Percentiles rank a stretch among this genome's conserved stretches.
Conservation (phyloP, 1,140 invertebrate genomes). For the Drosophila mayri region DNA sequence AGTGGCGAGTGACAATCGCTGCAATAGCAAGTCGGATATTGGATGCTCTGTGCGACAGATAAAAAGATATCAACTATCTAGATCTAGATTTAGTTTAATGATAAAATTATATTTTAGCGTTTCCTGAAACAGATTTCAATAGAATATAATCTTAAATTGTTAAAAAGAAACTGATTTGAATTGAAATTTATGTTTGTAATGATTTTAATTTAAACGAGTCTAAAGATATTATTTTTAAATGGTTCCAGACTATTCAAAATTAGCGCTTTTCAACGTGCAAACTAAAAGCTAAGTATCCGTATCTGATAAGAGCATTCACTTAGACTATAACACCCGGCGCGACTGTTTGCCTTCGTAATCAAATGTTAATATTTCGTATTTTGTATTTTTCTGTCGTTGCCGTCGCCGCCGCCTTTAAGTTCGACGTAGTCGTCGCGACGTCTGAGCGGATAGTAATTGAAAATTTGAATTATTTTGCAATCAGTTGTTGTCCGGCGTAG, state of each 20-base stretch:
- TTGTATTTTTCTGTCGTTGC: conserved; percentile 37
- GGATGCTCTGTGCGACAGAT: conserved; percentile 38
- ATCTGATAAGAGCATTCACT: conserved; percentile 23
- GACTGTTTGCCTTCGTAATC: conserved; percentile 56
- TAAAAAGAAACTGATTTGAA: background rate
- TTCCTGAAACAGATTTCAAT: too few species aligned
- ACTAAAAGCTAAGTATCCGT: conserved; percentile 1
- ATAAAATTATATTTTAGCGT: background rate
- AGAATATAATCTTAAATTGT: background rate
- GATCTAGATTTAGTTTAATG: background rate
- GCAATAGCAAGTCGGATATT: conserved; percentile 12
- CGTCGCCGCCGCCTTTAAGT: conserved; percentile 16
- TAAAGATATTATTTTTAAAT: too few species aligned
- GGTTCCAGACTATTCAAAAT: too few species aligned
- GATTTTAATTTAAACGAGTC: too few species aligned
- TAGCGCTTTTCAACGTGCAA: too few species aligned
- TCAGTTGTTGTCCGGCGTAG: conserved; percentile 49
- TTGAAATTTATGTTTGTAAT: too few species aligned
- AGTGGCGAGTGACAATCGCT: conserved; percentile 26
- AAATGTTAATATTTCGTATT: conserved; percentile 52
- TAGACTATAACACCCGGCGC: conserved; percentile 15
- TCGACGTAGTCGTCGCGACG: conserved; percentile 64
- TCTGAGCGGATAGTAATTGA: conserved; percentile 71
- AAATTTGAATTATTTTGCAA: conserved; percentile 81
- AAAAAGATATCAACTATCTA: background rate